A percentile compares a stretch with the other conserved stretches of the same genome.
Evolutionary conservation across 2,113 vertebrate genomes (phyloP).

Genomic region (Epinephelus lanceolatus): DNA sequence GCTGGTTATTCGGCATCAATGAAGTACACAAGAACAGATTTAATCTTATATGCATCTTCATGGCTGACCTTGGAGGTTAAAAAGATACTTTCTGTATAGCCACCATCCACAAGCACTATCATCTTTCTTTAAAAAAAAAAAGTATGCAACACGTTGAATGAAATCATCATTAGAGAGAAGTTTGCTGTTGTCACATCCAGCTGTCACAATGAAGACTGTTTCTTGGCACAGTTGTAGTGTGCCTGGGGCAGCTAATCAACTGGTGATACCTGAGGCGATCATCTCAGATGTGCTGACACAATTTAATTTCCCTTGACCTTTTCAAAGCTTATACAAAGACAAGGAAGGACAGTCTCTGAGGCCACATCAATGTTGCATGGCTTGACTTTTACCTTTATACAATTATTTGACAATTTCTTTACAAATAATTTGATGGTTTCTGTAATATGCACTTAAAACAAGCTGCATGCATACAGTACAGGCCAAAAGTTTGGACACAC

Average conservation of each 20-base stretch:
- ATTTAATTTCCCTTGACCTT: conserved; percentile 8
- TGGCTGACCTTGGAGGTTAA: background rate
- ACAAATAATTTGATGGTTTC: no score
- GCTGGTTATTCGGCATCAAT: no score
- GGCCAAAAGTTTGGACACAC: no score
- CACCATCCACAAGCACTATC: background rate
- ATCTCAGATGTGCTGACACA: background rate
- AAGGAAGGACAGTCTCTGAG: background rate
- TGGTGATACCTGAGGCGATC: conserved; percentile 17
- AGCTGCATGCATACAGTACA: background rate
- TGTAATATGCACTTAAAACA: no score
- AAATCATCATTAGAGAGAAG: background rate
- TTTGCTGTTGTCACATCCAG: background rate
- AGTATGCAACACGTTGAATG: background rate
- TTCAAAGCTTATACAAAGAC: background rate
- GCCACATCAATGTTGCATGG: background rate
- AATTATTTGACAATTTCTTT: background rate
- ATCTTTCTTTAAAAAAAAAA: background rate
- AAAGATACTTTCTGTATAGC: background rate
- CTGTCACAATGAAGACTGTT: background rate
- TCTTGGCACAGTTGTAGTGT: background rate
- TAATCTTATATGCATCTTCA: no score
- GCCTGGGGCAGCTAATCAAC: conserved; percentile 16
- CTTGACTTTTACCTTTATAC: background rate
- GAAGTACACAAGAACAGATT: no score